phyloP scores from a whole-genome alignment of 2,797 vertebrate species.

The Ctenosaura bakeri region DNA sequence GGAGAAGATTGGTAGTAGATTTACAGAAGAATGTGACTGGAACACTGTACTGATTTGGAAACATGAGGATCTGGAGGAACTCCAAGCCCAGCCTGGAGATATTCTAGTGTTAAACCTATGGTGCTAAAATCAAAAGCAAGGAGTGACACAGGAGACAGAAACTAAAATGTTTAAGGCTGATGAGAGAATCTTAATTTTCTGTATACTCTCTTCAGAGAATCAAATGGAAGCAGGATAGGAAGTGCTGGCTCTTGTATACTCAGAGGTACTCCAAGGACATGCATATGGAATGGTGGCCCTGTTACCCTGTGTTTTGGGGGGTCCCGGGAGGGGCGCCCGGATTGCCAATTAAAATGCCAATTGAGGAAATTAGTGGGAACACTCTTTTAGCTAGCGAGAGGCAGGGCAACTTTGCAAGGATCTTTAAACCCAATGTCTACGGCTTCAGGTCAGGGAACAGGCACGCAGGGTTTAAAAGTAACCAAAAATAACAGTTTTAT shows the following conservation, averaged over 20 bases:
- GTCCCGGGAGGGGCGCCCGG: too few species aligned
- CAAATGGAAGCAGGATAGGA: neutral
- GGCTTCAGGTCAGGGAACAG: too few species aligned
- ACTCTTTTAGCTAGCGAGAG: too few species aligned
- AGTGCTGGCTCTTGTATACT: neutral
- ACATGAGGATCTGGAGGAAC: neutral
- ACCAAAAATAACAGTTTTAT: too few species aligned
- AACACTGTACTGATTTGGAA: neutral
- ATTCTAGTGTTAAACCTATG: neutral
- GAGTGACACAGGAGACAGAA: neutral
- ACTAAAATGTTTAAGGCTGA: neutral
- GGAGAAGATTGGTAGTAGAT: too few species aligned
- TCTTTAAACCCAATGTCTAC: too few species aligned
- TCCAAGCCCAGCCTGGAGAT: neutral
- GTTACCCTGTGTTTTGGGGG: too few species aligned
- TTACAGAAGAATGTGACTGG: neutral
- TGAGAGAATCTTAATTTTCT: neutral
- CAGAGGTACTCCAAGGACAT: neutral
- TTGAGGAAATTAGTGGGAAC: too few species aligned
- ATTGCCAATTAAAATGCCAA: too few species aligned
- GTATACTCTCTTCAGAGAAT: neutral
- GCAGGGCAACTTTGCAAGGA: too few species aligned
- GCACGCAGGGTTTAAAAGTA: too few species aligned
- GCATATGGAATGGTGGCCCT: neutral
- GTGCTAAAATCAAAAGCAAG: neutral